phyloP scores from a whole-genome alignment of 2,888 invertebrate species.

The Latrodectus elegans region DNA sequence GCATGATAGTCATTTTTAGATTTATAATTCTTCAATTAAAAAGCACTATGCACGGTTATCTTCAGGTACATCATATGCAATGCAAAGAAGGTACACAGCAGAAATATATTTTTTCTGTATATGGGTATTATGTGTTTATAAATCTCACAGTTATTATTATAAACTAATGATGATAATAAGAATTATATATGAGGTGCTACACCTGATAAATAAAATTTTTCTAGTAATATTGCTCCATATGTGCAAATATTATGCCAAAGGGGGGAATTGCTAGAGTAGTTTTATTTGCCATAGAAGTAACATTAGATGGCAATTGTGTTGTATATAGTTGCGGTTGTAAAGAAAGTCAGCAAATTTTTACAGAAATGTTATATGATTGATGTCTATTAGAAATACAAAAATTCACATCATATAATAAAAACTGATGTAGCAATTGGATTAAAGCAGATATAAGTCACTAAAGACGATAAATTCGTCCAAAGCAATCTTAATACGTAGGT shows the following conservation, averaged over 20 bases:
- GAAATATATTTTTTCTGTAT: slow-evolving; percentile 47
- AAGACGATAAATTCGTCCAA: slow-evolving; percentile 69
- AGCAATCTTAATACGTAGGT: slow-evolving; percentile 68
- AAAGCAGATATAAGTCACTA: slow-evolving; percentile 63
- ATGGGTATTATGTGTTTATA: slow-evolving; percentile 53
- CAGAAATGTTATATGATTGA: slow-evolving; percentile 60
- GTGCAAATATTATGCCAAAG: slow-evolving; percentile 60
- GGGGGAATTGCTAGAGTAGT: slow-evolving; percentile 57
- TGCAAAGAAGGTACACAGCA: slow-evolving; percentile 56
- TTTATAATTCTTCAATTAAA: slow-evolving; percentile 61
- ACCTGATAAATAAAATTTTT: slow-evolving; percentile 49
- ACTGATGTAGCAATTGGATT: slow-evolving; percentile 65
- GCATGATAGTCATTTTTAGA: slow-evolving; percentile 59
- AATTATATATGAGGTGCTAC: slow-evolving; percentile 54
- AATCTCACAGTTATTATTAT: slow-evolving; percentile 55
- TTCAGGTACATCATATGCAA: slow-evolving; percentile 53
- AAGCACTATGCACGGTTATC: slow-evolving; percentile 64
- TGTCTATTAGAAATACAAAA: slow-evolving; percentile 61
- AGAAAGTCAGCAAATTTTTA: slow-evolving; percentile 67
- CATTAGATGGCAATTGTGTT: slow-evolving; percentile 67
- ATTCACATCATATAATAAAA: slow-evolving; percentile 57
- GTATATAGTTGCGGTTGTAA: slow-evolving; percentile 60
- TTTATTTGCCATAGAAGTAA: slow-evolving; percentile 55
- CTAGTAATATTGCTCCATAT: slow-evolving; percentile 59
- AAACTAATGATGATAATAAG: slow-evolving; percentile 2